A percentile compares a stretch with the other conserved stretches of the same genome.
phyloP scores from a whole-genome alignment of 1,140 invertebrate species.

The Rhopalosiphum padi region DNA sequence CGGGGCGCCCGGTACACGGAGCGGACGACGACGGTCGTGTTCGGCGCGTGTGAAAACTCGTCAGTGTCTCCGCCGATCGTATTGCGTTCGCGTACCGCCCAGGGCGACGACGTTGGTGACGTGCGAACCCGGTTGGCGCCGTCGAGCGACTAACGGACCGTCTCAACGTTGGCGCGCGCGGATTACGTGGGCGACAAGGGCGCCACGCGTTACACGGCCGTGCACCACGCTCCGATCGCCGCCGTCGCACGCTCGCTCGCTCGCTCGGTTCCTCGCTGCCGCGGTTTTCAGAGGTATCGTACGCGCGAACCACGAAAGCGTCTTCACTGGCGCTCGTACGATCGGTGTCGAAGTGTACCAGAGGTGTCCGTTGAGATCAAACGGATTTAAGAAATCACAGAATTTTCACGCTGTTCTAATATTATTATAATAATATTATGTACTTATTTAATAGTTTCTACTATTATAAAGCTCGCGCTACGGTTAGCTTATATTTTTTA shows the following conservation, averaged over 20 bases:
- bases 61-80: not conserved
- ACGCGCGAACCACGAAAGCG: too few relatives aligned
- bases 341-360: too few relatives aligned
- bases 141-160: slow-evolving; percentile 33
- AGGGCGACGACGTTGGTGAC: not conserved
- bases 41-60: not conserved
- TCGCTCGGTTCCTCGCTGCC: not conserved
- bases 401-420: too few relatives aligned
- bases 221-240: not conserved
- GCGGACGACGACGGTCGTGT: not conserved
- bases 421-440: too few relatives aligned
- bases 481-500: too few relatives aligned
- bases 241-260: not conserved
- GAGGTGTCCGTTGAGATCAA: too few relatives aligned
- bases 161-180: not conserved
- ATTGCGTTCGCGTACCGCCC: not conserved
- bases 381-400: too few relatives aligned
- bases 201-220: not conserved
- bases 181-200: not conserved
- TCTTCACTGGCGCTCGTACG: too few relatives aligned
- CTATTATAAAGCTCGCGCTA: too few relatives aligned
- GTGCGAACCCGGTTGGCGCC: not conserved
- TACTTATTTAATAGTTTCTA: too few relatives aligned
- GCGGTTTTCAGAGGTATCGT: not conserved
- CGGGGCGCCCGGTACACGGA: not conserved